Evolutionary conservation across 2,888 invertebrate species (phyloP), one percentile per base, ranked within the genome.

Genomic region (Nomada fucata): DNA sequence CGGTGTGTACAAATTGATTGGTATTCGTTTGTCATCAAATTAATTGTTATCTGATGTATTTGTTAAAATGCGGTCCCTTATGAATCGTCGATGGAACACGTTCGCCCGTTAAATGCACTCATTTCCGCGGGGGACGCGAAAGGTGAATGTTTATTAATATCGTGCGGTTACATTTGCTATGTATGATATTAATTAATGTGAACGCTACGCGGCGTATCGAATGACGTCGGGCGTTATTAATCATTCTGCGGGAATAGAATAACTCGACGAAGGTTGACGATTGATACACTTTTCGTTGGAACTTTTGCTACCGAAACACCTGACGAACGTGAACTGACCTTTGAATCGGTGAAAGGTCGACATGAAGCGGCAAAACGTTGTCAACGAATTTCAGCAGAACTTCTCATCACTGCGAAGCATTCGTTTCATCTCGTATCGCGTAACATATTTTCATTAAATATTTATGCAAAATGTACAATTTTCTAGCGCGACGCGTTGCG

Each of bases 21-120:
- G 61, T 44, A 61, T 68, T 74, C 65, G 50, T 68, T 36, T 75
- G 61, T 57, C 57, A 42, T 78, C 67, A 72, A 80, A 80, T 80
- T 80, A 80, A 80, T 78, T 52, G 78, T 80, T 72, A 63, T 55
- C 55, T 23, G 61, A 18, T 9, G 60, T 67, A 77, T 65, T 61
- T 59, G 55, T 26, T 42, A 55, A 67, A 67, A 67, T 52, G 52
- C 50, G 29, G 52, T 55, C 50, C 15, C 61, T 36, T 44, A 55
- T 11, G 78, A 72, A 63, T 68, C 55, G 59, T n/a, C 42, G 47
- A 78, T 68, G 50, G 36, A 67, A 67, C n/a, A 5, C 18, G 52
- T 73, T 79, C 65, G 60, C 47, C 53, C 53, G 59, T 61, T 42
- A 36, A 59, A 42, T 36, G 26, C 53, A 29, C 18, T 20, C 53